Percentiles rank a stretch among this genome's conserved stretches.
These are phyloP conservation scores for Pteria penguin DNA, from an alignment of 2,888 invertebrate genomes.

Conservation along the genomic window DNA sequence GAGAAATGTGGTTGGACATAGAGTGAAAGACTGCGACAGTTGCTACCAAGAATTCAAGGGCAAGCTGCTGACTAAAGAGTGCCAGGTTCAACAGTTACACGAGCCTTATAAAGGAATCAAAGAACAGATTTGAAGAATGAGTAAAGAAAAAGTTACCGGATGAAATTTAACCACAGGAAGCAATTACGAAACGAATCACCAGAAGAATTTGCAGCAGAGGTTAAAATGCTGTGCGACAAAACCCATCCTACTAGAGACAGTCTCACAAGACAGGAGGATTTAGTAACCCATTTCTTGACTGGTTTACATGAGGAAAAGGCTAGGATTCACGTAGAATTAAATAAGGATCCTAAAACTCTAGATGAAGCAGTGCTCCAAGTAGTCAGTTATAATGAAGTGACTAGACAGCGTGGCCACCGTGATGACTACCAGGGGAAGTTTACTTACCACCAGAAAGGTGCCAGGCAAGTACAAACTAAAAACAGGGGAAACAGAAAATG, in stretches of 20 bases:
- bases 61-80: neutral
- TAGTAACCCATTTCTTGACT: slow-evolving; percentile 39
- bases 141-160: slow-evolving; percentile 21
- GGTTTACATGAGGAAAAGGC: slow-evolving; percentile 39
- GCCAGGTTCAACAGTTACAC: neutral
- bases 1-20: neutral
- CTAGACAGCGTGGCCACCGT: too few species aligned
- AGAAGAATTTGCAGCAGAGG: slow-evolving; percentile 45
- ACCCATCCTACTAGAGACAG: slow-evolving; percentile 34
- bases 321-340: slow-evolving; percentile 10
- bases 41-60: slow-evolving; percentile 11
- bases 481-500: too few species aligned
- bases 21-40: neutral
- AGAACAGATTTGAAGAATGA: slow-evolving; percentile 18
- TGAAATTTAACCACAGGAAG: slow-evolving; percentile 34
- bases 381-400: neutral
- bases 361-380: slow-evolving; percentile 22
- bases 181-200: slow-evolving; percentile 29
- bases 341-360: slow-evolving; percentile 7
- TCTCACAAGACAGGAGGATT: slow-evolving; percentile 37
- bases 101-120: neutral
- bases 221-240: slow-evolving; percentile 41
- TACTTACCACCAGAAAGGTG: neutral
- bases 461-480: too few species aligned
- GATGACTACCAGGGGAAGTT: neutral